Base-by-base conservation (phyloP, 2,113 vertebrate species). In the Sylvilagus bachmani region DNA sequence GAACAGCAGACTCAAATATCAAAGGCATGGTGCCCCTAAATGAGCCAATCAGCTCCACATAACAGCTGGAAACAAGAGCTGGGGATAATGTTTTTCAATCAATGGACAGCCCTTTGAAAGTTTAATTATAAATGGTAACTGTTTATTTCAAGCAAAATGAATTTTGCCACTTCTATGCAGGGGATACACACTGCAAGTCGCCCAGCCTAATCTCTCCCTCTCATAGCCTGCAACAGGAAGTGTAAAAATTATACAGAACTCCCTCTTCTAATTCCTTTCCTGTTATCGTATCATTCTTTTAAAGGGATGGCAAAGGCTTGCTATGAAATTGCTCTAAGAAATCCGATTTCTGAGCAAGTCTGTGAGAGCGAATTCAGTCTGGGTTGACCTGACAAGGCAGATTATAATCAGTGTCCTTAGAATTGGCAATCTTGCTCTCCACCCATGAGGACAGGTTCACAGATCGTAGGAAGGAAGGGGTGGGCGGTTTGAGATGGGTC, bases 11-110 rank as follows among this genome's bases (percentile, higher is more conserved):
- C 93, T 98, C 96, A 98, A 98, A 98, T 98, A 98, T 98, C 96
- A 97, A 98, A 98, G 97, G 84, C 96, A 27, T 92, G 96, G 91
- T 96, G 94, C 92, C 74, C 95, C 89, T 97, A 95, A 97, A 96
- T 97, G 97, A 97, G 97, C 96, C 97, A 98, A 98, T 98, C 96
- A 90, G 93, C 96, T 98, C 95, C 94, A 97, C 98, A 98, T 66
- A 96, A 44, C 96, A 97, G 94, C 89, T 97, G 91, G 97, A 96
- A 97, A 97, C 94, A 97, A 97, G 93, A 98, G 94, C 86, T 95
- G 81, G 44, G 93, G 83, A 89, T 97, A 96, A 98, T 97, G 96
- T 53, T 96, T 97, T 98, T 97, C 97, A 98, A 97, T 97, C 95
- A 98, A 89, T 77, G 90, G 96, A 96, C 97, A 98, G 69, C 38